Base-by-base conservation (phyloP, 2,888 invertebrate genomes). In the Glaucopsyche alexis region DNA sequence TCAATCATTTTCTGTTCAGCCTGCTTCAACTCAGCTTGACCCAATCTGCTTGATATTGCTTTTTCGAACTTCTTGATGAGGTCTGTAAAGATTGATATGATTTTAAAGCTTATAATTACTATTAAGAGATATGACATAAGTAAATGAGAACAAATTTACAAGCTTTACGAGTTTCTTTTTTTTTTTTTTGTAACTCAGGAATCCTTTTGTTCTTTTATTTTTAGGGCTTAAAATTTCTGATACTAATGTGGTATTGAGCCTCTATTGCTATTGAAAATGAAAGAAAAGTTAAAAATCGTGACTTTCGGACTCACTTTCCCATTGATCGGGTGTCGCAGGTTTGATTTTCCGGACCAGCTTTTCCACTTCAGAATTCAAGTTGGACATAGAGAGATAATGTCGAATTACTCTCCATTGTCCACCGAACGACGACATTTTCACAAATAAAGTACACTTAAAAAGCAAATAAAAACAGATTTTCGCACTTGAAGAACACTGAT, bases 351-450 rank as follows among this genome's bases (percentile, higher is more conserved):
- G 90, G 69, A 89, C 80, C 75, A 91, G 78, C 80, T 90, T 90
- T 65, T 93, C 91, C 9, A 89, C 84, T 80, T 92, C 92, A 0
- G 86, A 73, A 70, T 88, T 85, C 74, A 91, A 81, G 78, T 88
- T 89, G 47, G 81, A 81, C 74, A 87, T 79, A 11, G 91, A 89
- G 65, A 93, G 82, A 78, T 89, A 91, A 78, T 90, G 90, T 38
- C 93, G 83, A 71, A 93, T 86, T 66, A 90, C 80, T 40, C 87
- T 83, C 93, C 93, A 93, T 82, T 91, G 93, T 38, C 88, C 85
- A 19, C 92, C 90, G 71, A 90, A 77, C 5, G 91, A 91, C 77
- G 91, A 89, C 90, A 90, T 91, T 76, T 80, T 83, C 19, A 67
- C 42, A 16, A 47, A 42, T 67, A 67, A 52, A 9, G 29, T 29